These are phyloP conservation scores for Neosalanx taihuensis DNA, from an alignment of 2,797 vertebrate genomes.

Conservation along the genomic window DNA sequence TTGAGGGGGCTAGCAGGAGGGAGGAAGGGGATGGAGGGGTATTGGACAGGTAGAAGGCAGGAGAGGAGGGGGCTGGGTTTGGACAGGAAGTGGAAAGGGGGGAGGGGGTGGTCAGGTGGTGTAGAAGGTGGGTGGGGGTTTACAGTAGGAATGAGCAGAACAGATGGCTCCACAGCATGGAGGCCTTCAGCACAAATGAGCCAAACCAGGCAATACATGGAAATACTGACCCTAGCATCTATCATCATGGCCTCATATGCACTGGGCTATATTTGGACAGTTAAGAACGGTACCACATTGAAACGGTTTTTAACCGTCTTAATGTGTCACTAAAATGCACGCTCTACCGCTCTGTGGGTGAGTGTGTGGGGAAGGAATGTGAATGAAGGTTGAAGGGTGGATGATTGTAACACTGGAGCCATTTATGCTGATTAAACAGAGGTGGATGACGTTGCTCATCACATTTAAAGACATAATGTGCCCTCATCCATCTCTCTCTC, in stretches of 20 bases:
- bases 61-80: conserved; percentile 4
- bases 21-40: neutral
- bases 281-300: neutral
- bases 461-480: neutral
- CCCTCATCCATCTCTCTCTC: neutral
- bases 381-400: neutral
- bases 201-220: conserved; percentile 28
- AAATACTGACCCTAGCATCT: conserved; percentile 39
- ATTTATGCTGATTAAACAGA: neutral
- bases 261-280: neutral
- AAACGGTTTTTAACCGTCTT: neutral
- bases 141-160: conserved; percentile 34
- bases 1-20: neutral
- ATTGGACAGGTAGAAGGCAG: too few species aligned
- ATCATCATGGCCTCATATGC: conserved; percentile 37
- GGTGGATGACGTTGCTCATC: neutral
- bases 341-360: neutral
- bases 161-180: conserved; percentile 63
- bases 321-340: neutral
- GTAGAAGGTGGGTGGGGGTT: neutral
- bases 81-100: neutral
- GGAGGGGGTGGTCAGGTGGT: too few species aligned
- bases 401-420: neutral
- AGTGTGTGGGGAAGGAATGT: conserved; percentile 16
- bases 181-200: conserved; percentile 42